Conservation (phyloP, 2,113 vertebrate genomes). For the Delphinapterus leucas region DNA sequence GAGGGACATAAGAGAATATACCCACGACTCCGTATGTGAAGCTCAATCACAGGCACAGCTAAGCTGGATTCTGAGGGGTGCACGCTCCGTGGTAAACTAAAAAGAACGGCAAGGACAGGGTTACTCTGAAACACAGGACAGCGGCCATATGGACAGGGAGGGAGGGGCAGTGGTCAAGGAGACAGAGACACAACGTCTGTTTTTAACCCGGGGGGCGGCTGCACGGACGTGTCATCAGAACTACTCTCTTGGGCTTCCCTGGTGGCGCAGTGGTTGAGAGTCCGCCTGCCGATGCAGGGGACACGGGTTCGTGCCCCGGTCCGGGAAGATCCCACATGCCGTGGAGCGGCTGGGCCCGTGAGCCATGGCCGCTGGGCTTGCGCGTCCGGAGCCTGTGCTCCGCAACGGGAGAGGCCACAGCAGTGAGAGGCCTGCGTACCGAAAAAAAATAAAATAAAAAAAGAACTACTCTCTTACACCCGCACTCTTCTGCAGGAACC, state of each 20-base stretch:
- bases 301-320: too few relatives aligned
- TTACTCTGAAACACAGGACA: not conserved
- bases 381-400: too few relatives aligned
- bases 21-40: not conserved
- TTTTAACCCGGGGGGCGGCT: not conserved
- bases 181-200: fast-evolving
- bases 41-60: not conserved
- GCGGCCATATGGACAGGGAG: fast-evolving
- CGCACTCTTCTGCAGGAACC: not conserved
- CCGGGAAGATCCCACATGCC: too few relatives aligned
- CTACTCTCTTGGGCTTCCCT: not conserved
- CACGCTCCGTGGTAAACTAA: not conserved
- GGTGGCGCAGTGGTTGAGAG: too few relatives aligned
- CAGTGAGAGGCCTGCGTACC: too few relatives aligned
- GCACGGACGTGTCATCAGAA: too few relatives aligned
- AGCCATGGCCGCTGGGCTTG: too few relatives aligned
- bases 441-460: too few relatives aligned
- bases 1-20: not conserved
- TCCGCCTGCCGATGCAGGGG: too few relatives aligned
- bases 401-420: too few relatives aligned
- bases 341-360: too few relatives aligned
- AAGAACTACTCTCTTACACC: not conserved
- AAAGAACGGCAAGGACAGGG: not conserved
- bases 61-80: not conserved
- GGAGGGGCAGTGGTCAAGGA: not conserved